Percentiles rank a stretch among this genome's conserved stretches.
These are phyloP conservation scores for Helostoma temminkii DNA, from an alignment of 2,797 vertebrate species.

Conservation along the genomic window DNA sequence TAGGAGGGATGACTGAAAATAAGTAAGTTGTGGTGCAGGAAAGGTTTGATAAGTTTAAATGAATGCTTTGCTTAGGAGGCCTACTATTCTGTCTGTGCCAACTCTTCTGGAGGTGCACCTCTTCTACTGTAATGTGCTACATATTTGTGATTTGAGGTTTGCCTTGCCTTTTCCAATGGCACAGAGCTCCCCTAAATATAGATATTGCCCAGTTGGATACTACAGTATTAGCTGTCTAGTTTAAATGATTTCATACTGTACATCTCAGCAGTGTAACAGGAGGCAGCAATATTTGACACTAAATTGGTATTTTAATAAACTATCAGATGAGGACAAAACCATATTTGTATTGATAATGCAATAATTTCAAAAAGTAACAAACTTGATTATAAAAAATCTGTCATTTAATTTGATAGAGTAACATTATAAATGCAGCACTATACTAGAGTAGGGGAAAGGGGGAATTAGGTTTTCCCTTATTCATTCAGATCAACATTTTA, in stretches of 20 bases:
- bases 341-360: constrained; percentile 7
- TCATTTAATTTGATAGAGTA: constrained; percentile 19
- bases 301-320: constrained; percentile 7
- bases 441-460: constrained; percentile 5
- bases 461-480: constrained; percentile 20
- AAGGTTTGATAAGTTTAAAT: constrained; percentile 2
- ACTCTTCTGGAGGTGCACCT: neutral
- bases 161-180: constrained; percentile 16
- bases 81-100: constrained; percentile 20
- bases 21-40: neutral
- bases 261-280: constrained; percentile 13
- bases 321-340: constrained; percentile 1
- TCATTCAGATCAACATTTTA: constrained; percentile 25
- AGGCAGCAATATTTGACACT: neutral
- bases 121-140: constrained; percentile 22
- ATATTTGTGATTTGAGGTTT: constrained; percentile 24
- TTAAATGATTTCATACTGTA: constrained; percentile 38
- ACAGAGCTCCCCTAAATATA: constrained; percentile 29
- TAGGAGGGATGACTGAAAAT: constrained; percentile 2
- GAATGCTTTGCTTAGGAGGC: constrained; percentile 2
- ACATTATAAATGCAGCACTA: constrained; percentile 17
- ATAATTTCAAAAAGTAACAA: neutral
- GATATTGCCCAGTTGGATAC: constrained; percentile 26
- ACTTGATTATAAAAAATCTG: neutral
- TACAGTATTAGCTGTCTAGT: constrained; percentile 22